These are phyloP conservation scores for Choreutis nemorana DNA, from an alignment of 2,888 invertebrate species.

Conservation along the genomic window DNA sequence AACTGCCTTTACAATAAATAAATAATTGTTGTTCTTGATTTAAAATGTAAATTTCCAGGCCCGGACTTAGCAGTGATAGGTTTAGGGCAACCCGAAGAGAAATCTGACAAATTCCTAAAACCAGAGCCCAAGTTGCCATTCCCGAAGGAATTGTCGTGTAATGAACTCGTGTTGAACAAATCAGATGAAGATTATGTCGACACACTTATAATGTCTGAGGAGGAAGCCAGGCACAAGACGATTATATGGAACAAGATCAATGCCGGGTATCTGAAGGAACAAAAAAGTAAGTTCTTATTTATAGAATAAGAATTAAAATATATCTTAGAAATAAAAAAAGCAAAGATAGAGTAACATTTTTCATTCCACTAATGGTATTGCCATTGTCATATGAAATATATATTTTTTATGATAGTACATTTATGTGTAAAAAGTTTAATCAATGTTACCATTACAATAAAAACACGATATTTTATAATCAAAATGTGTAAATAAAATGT, in stretches of 20 bases:
- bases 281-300: conserved; percentile 68
- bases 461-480: too few species aligned
- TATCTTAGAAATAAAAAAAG: too few species aligned
- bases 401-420: too few species aligned
- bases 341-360: too few species aligned
- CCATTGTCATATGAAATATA: too few species aligned
- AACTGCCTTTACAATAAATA: too few species aligned
- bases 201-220: conserved; percentile 77
- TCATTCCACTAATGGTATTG: too few species aligned
- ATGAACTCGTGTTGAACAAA: conserved; percentile 74
- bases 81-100: conserved; percentile 54
- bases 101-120: conserved; percentile 33
- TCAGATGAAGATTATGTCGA: conserved; percentile 93
- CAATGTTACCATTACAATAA: too few species aligned
- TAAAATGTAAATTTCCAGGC: conserved; percentile 52
- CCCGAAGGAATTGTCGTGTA: conserved; percentile 34
- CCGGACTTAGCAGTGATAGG: conserved; percentile 84
- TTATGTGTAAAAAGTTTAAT: too few species aligned
- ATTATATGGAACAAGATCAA: conserved; percentile 89
- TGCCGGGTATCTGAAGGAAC: conserved; percentile 84
- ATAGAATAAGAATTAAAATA: too few species aligned
- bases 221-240: conserved; percentile 84
- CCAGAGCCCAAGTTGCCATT: conserved; percentile 35
- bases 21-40: too few species aligned
- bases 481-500: too few species aligned